Evolutionary conservation across 2,888 invertebrate species (phyloP).

Genomic region (Melanotus villosus): DNA sequence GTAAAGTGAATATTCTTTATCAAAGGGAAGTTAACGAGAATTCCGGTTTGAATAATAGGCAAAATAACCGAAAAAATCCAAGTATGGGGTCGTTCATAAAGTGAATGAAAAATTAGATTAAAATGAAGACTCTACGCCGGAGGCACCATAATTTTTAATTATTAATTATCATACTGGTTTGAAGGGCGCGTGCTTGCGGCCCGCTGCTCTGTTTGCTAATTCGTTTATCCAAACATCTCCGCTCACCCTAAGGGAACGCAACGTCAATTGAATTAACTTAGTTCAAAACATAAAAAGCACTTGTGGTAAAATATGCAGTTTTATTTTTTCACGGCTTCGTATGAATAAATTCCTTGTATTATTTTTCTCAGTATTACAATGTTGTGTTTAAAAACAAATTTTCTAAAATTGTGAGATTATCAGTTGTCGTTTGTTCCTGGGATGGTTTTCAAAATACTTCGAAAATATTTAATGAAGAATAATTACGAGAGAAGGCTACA

Average conservation of each 20-base stretch:
- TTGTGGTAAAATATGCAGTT: slow-evolving; percentile 25
- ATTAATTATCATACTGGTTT: slow-evolving; percentile 51
- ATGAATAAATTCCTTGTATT: too few species aligned
- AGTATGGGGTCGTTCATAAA: slow-evolving; percentile 23
- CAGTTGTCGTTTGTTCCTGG: too few species aligned
- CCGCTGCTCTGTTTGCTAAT: slow-evolving; percentile 55
- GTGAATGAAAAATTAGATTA: slow-evolving; percentile 50
- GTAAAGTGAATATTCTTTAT: too few species aligned
- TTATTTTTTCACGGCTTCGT: background rate
- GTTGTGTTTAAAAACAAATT: too few species aligned
- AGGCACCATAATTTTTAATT: slow-evolving; percentile 56
- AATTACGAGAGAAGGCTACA: too few species aligned
- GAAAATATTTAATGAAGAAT: too few species aligned
- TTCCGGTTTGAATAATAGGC: too few species aligned
- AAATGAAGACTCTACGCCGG: slow-evolving; percentile 53
- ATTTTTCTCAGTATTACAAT: too few species aligned
- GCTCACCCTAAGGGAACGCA: slow-evolving; percentile 41
- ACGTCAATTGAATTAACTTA: slow-evolving; percentile 55
- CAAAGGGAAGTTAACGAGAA: too few species aligned
- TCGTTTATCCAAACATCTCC: slow-evolving; percentile 56
- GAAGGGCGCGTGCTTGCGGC: slow-evolving; percentile 48
- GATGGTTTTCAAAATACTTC: too few species aligned
- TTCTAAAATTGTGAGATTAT: too few species aligned
- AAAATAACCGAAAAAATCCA: background rate
- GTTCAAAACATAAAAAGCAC: slow-evolving; percentile 26